Evolutionary conservation across 2,797 vertebrate genomes (phyloP), one percentile per base, ranked within the genome.

Genomic region (Pangasius macronema): DNA sequence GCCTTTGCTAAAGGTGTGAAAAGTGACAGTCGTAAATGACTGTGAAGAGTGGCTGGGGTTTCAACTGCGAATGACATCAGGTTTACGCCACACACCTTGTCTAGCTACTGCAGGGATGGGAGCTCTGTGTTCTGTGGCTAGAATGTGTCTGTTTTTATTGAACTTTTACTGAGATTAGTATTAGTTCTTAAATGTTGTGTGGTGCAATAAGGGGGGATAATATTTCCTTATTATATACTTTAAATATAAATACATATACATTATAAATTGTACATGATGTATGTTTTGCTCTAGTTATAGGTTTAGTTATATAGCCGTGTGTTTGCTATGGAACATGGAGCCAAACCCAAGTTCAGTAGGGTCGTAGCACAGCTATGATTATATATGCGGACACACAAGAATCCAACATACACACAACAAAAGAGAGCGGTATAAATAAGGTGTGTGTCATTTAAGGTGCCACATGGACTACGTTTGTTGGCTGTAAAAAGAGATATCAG

Each of bases 1-100:
- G 83, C 77, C 82, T 51, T 67, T 67, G 76, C 79, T 59, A 86
- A 89, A 85, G 24, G 73, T 68, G 85, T 90, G 84, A 88, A 88
- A 92, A 85, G 83, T 88, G 86, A 91, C 90, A 92, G 85, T 88
- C 90, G 77, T 89, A 90, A 90, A 91, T 85, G 88, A 87, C 87
- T 84, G 83, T 87, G 80, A 89, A 91, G 85, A 89, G 86, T 86
- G 87, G 46, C 84, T 87, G 85, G 82, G 85, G 85, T 90, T 76
- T 88, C 73, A 87, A 88, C 88, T 90, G 89, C 49, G 77, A 92
- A 90, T 82, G 80, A 86, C 88, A 89, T 89, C 88, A 89, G 73
- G 89, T 92, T 91, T 88, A 86, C 83, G 76, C 76, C 33, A 73
- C 61, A 42, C 63, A 81, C 55, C 86, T 85, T 84, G 86, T 85